phyloP scores from a whole-genome alignment of 2,113 vertebrate genomes.

The Odontophorus gujanensis region DNA sequence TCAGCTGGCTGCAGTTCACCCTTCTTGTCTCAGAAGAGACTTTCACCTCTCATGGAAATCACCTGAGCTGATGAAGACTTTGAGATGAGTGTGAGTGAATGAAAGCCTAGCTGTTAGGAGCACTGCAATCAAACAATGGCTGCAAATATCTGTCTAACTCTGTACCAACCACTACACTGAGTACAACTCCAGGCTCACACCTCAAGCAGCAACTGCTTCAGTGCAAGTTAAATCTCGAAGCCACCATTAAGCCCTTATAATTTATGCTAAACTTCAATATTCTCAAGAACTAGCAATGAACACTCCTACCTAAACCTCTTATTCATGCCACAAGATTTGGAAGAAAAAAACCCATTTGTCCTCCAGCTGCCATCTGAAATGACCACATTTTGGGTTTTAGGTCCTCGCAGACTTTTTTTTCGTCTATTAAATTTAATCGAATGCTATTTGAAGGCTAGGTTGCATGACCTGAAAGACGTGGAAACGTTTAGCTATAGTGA shows the following conservation, averaged over 20 bases:
- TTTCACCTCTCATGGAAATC: background rate
- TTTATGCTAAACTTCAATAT: background rate
- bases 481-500: constrained; percentile 30
- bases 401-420: background rate
- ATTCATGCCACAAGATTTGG: background rate
- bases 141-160: constrained; percentile 15
- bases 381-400: background rate
- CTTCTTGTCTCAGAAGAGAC: background rate
- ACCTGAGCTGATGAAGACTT: constrained; percentile 19
- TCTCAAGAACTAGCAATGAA: background rate
- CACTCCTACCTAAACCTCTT: background rate
- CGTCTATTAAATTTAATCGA: background rate
- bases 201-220: constrained; percentile 13
- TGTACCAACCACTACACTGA: background rate
- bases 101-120: constrained; percentile 8
- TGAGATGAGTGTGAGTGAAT: constrained; percentile 33
- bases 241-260: background rate
- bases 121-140: background rate
- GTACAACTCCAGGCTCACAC: background rate
- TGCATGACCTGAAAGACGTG: background rate
- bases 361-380: background rate
- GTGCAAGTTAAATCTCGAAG: background rate
- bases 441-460: background rate
- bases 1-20: background rate
- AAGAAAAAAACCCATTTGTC: background rate